These are phyloP conservation scores for Eulacestoma nigropectus DNA, from an alignment of 2,113 vertebrate genomes.

Conservation along the genomic window DNA sequence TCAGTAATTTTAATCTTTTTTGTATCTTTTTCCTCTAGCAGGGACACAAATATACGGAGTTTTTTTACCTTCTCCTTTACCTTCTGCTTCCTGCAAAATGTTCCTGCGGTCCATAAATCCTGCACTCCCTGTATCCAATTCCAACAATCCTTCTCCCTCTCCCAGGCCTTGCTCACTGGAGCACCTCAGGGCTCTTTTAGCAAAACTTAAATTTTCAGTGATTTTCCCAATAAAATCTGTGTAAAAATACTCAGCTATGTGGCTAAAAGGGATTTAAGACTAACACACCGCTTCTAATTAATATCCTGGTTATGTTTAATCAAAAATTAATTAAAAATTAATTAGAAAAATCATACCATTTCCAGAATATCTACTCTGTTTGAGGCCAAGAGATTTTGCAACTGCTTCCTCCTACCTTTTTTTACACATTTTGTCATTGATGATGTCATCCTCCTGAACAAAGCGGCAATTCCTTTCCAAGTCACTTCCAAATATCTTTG, in stretches of 20 bases:
- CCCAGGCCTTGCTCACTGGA: background rate
- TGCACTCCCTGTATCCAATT: background rate
- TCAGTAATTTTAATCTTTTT: background rate
- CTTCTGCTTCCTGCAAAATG: background rate
- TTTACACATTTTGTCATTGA: background rate
- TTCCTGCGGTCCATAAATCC: background rate
- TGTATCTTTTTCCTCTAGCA: background rate
- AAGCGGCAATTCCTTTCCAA: background rate
- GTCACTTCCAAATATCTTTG: background rate
- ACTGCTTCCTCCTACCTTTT: background rate
- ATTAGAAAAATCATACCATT: background rate
- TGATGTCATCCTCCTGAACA: background rate
- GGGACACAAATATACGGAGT: background rate
- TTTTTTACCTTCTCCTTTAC: background rate
- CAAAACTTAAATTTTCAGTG: background rate
- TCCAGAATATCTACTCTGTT: background rate
- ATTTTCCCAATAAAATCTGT: background rate
- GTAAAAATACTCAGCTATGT: background rate
- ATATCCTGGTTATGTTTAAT: background rate
- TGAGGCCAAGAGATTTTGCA: background rate
- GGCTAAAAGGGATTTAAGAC: background rate
- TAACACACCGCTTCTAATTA: background rate
- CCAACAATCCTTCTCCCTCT: background rate
- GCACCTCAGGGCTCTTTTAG: background rate
- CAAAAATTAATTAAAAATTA: background rate